Evolutionary conservation across 2,797 vertebrate species (phyloP), one percentile per base, ranked within the genome.

Genomic region (Pseudochirops corinnae): DNA sequence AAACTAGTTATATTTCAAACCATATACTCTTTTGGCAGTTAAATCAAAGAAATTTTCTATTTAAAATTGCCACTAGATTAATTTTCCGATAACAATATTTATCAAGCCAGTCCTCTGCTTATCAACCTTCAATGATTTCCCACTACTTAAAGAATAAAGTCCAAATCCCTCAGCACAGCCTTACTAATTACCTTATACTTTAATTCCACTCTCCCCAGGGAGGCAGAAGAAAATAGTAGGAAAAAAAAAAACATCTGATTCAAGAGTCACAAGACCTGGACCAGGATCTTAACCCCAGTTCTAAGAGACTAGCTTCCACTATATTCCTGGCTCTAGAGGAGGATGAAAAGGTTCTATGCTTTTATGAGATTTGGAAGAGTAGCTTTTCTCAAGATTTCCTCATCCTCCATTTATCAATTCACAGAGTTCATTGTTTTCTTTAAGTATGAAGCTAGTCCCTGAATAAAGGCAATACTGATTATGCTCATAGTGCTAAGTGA

Each of bases 141-240:
- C 52, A 26, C 74, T 10, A 21, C 60, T 96, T 24, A 94, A 6
- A 92, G 90, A 96, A 95, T 58, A 94, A 96, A 97, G 90, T 39
- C 33, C 50, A 50, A 39, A n/a, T 26, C 91, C 95, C 95, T 39
- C 29, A 67, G 91, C 87, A 92, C 87, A 29, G 33, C 28, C 60
- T 87, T 94, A 91, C 29, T n/a, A 91, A 82, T 46, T 24, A 46
- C n/a, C 39, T 82, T 82, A 26, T 74, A 39, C 33, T 82, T 82
- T 87, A 12, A 50, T 87, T 87, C 74, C 21, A 82, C 74, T 82
- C 6, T 26, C 74, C 39, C 39, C 74, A 87, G 74, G 26, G 39
- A 39, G 39, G 9, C 24, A 46, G 50, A 46, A 46, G n/a, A 46
- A 46, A 46, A 26, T 46, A 26, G 24, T 46, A 67, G 21, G 7